These are phyloP conservation scores for Phaedon cochleariae DNA, from an alignment of 2,888 invertebrate species.

Conservation along the genomic window DNA sequence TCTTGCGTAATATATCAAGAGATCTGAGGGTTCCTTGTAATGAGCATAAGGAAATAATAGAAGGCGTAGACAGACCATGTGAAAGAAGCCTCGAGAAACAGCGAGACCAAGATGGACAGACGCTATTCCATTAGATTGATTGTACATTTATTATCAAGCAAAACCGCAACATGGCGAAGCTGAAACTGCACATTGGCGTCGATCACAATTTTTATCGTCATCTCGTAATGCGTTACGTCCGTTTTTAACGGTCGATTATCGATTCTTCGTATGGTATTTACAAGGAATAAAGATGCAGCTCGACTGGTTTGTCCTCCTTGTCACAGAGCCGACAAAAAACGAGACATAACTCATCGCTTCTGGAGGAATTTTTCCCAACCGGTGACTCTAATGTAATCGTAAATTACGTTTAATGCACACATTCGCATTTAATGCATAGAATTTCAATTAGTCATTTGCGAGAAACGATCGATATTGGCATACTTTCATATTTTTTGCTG, in stretches of 20 bases:
- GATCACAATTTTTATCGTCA: slow-evolving; percentile 29
- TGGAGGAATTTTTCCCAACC: slow-evolving; percentile 28
- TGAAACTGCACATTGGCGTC: slow-evolving; percentile 18
- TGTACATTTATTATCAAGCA: neutral
- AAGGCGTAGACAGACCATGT: neutral
- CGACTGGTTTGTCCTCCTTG: slow-evolving; percentile 39
- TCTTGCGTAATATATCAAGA: too few species aligned
- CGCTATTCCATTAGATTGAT: neutral
- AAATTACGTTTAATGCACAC: slow-evolving; percentile 31
- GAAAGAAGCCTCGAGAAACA: neutral
- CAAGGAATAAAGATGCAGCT: slow-evolving; percentile 34
- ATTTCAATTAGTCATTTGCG: slow-evolving; percentile 23
- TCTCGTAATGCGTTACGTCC: slow-evolving; percentile 27
- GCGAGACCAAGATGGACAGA: neutral
- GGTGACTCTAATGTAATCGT: slow-evolving; percentile 28
- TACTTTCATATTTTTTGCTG: neutral
- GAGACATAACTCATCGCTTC: slow-evolving; percentile 25
- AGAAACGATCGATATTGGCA: slow-evolving; percentile 4
- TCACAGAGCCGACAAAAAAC: slow-evolving; percentile 22
- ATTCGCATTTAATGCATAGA: slow-evolving; percentile 24
- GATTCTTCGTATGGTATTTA: slow-evolving; percentile 38
- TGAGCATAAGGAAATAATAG: neutral
- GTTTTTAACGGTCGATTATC: slow-evolving; percentile 38
- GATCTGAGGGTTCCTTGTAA: too few species aligned
- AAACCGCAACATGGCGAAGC: slow-evolving; percentile 2